Conservation (phyloP, 2,113 vertebrate species). For the Melanerpes formicivorus region DNA sequence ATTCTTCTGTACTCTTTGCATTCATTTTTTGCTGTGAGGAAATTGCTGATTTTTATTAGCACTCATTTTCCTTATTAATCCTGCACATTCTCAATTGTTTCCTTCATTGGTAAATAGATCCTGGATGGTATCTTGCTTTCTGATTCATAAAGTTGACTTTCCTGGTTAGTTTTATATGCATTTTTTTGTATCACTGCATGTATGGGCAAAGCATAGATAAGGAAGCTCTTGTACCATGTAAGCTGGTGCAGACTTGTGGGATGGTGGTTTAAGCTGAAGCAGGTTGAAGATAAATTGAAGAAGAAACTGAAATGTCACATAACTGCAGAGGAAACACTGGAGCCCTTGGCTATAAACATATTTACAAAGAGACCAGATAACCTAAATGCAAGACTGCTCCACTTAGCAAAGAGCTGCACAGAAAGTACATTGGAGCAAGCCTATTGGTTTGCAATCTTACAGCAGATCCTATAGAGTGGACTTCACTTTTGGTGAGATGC, state of each 20-base stretch:
- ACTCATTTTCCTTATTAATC: constrained; percentile 33
- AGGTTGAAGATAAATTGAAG: background rate
- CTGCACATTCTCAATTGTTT: constrained; percentile 4
- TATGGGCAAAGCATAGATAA: background rate
- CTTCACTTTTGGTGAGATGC: background rate
- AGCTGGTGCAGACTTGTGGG: background rate
- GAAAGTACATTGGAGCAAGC: background rate
- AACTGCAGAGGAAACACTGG: background rate
- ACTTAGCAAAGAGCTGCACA: background rate
- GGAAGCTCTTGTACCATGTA: background rate
- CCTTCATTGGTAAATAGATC: constrained; percentile 10
- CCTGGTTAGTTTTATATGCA: background rate
- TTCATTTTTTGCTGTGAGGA: constrained; percentile 1
- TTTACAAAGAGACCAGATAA: background rate
- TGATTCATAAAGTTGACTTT: background rate
- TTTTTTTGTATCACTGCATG: background rate
- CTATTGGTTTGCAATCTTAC: background rate
- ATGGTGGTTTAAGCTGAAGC: background rate
- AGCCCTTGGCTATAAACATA: background rate
- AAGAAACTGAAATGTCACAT: background rate
- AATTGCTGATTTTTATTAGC: constrained; percentile 34
- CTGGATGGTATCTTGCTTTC: background rate
- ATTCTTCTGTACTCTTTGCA: constrained; percentile 12
- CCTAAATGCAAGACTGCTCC: background rate
- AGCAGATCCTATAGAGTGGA: background rate